Conservation (phyloP, 2,888 invertebrate species). For the Phanerotoma sp. region DNA sequence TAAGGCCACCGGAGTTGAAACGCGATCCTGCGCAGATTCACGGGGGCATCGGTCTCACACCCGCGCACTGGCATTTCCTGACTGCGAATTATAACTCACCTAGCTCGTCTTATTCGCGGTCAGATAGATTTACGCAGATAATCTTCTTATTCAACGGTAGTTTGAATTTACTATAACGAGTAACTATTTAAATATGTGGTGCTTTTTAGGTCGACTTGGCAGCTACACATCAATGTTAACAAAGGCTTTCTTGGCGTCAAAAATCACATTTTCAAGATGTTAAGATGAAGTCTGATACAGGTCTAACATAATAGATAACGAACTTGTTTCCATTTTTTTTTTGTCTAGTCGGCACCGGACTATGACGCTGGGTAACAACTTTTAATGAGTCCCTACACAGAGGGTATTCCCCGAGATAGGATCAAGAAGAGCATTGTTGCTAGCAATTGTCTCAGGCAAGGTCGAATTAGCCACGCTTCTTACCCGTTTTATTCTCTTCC, state of each 20-base stretch:
- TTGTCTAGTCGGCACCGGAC: slow-evolving; percentile 10
- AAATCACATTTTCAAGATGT: too few species aligned
- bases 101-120: slow-evolving; percentile 12
- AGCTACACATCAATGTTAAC: too few species aligned
- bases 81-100: slow-evolving; percentile 24
- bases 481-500: neutral
- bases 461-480: slow-evolving; percentile 23
- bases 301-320: slow-evolving; percentile 44
- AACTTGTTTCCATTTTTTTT: slow-evolving; percentile 26
- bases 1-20: slow-evolving; percentile 51
- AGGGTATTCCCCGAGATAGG: slow-evolving; percentile 36
- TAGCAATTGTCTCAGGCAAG: slow-evolving; percentile 20
- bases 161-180: too few species aligned
- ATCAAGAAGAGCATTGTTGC: slow-evolving; percentile 31
- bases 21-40: slow-evolving; percentile 33
- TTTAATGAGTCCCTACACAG: slow-evolving; percentile 43
- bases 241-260: too few species aligned
- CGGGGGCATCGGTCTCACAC: slow-evolving; percentile 35
- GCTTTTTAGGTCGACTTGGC: too few species aligned
- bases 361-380: slow-evolving; percentile 27
- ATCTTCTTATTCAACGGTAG: slow-evolving; percentile 34
- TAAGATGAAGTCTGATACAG: neutral
- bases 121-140: slow-evolving; percentile 16
- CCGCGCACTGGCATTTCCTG: slow-evolving; percentile 33
- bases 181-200: too few species aligned